Evolutionary conservation across 2,113 vertebrate species (phyloP), one percentile per base, ranked within the genome.

Genomic region (Ranitomeya imitator): DNA sequence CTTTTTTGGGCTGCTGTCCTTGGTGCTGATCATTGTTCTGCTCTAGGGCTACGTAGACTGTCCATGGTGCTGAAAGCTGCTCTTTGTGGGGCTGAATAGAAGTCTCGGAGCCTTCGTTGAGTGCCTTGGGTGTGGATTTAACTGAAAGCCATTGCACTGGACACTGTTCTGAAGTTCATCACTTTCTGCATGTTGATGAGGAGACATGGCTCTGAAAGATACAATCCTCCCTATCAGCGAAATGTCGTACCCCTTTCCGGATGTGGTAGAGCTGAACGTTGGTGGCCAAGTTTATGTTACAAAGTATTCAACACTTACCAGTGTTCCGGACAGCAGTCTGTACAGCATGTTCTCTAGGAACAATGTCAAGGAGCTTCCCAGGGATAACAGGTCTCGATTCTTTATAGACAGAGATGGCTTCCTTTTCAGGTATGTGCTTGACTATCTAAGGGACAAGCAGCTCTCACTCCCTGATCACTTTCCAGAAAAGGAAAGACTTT

Each of bases 341-440:
- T 94, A 96, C 83, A 93, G 87, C 74, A 97, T 97, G 95, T 97
- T 97, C 91, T 92, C 94, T 89, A 95, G 94, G 59, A 93, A 90
- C 92, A 91, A 92, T 90, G 88, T 90, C 76, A 90, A 94, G 0
- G 96, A 97, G 89, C 92, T 97, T 88, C 96, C 97, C 88, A 93
- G 96, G 78, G 97, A 97, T 94, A 97, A 95, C 92, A 94, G 97
- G 60, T 95, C 96, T 37, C 96, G 97, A 91, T 97, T 97, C 93
- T 97, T 97, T 92, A 96, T 97, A 77, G 97, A 97, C 93, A 96
- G 97, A 52, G 97, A 97, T 90, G 97, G 97, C 90, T 97, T 97
- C 92, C 95, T 97, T 83, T 97, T 97, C 93, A 96, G 97, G 92
- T 97, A 97, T 83, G 95, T 97, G 89, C 93, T 97, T 94, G 97